Base-by-base conservation (phyloP, 2,888 invertebrate genomes). In the Hirtodrosophila duncani region DNA sequence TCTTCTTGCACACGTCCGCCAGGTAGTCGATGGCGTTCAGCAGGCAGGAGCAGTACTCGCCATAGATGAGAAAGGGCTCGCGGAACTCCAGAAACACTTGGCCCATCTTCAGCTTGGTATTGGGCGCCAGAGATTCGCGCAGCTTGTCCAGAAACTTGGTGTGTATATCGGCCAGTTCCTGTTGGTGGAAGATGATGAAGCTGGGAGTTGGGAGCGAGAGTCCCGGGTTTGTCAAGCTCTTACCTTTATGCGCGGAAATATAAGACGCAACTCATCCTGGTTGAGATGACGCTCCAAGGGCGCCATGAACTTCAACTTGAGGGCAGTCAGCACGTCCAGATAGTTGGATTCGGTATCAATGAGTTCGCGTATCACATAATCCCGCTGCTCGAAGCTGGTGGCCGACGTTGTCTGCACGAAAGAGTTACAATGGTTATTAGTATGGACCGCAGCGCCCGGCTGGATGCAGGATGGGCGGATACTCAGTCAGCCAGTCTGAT, bases 321-420 rank as follows among this genome's bases (percentile, higher is more conserved):
- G 89, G 88, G 95, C 97, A 81, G 91, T 91, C 41, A 99, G 89
- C 7, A 98, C 98, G 82, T 97, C 96, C 36, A 98, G 93, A 85
- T 99, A 99, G 87, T 99, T 99, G 80, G 93, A 93, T 87, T 99
- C 99, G 0, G 99, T 99, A 85, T 98, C 98, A 24, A 98, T 91
- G 44, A 99, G 89, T 86, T 99, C 99, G 63, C 94, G 91, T 81
- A 96, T 94, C 33, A 95, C 95, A 85, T 96, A 96, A 86, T 98
- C 98, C 52, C 98, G 89, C 86, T 97, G 98, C 86, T 96, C 97
- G 67, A 91, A 87, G 72, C 90, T 91, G 69, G 90, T 90, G 65
- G 84, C 67, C 4, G 85, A 84, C 14, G 89, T 88, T 50, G 84
- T 77, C 86, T 85, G 24, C 10, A 29, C 17, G 24, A 18, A 23